phyloP scores from a whole-genome alignment of 2,888 invertebrate species.

The Ethmia dodecea region DNA sequence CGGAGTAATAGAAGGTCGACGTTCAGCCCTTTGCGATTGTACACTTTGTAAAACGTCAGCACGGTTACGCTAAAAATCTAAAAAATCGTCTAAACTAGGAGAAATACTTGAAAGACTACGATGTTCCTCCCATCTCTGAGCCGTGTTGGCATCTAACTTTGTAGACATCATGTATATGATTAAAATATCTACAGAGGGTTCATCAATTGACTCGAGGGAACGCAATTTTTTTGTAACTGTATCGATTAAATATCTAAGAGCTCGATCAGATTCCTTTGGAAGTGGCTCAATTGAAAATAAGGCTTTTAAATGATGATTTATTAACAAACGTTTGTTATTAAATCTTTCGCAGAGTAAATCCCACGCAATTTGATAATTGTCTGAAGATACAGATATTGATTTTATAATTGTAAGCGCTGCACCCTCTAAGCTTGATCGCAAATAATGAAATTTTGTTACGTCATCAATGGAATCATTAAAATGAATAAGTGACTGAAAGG shows the following conservation, averaged over 20 bases:
- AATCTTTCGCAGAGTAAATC: constrained; percentile 7
- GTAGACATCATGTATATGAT: constrained; percentile 16
- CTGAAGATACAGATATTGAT: background rate
- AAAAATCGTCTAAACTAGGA: constrained; percentile 12
- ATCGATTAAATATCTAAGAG: constrained; percentile 12
- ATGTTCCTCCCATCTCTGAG: constrained; percentile 20
- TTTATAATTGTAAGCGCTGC: background rate
- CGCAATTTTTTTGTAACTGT: constrained; percentile 21
- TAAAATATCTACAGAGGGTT: constrained; percentile 19
- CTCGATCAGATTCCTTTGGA: constrained; percentile 3
- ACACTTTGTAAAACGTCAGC: constrained; percentile 14
- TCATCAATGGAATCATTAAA: constrained; percentile 14
- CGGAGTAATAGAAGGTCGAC: too few species aligned
- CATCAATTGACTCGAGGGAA: constrained; percentile 20
- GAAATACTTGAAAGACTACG: background rate
- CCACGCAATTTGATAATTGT: constrained; percentile 11
- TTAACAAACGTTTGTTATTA: constrained; percentile 9
- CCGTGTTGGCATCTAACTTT: constrained; percentile 19
- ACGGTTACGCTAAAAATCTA: constrained; percentile 11
- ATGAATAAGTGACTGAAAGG: constrained; percentile 19
- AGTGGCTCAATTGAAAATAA: constrained; percentile 9
- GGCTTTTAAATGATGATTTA: constrained; percentile 12
- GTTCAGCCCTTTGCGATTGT: too few species aligned
- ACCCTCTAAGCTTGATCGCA: constrained; percentile 6
- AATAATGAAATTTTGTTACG: constrained; percentile 23